Evolutionary conservation across 1,140 invertebrate species (phyloP), one percentile per base, ranked within the genome.

Genomic region (Macrobrachium rosenbergii): DNA sequence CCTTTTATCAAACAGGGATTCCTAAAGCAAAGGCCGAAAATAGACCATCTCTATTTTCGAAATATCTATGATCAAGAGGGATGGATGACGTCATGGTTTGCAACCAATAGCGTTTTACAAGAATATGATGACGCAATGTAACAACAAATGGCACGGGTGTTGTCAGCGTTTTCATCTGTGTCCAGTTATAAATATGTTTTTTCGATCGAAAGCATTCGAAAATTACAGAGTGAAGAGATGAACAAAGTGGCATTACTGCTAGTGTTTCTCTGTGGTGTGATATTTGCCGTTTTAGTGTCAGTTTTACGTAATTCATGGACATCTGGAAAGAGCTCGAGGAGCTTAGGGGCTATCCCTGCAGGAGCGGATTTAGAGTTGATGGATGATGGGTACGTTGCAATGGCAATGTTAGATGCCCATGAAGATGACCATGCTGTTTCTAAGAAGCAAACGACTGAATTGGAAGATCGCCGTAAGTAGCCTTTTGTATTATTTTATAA

Each of bases 361-460:
- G 86, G 86, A 6, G 80, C 81, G 16, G 79, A 88, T 21, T 23
- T 88, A 45, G 69, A 75, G 16, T 73, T 88, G 0, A 88, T 88
- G 86, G 86, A 88, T 52, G 86, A 88, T 11, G 86, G 86, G 2
- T 88, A 88, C 59, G 86, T 88, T 45, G 80, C 86, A 19, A 88
- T 88, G 86, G 81, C 79, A 0, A 11, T 82, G 60, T 63, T 88
- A 3, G 81, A 79, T 5, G 80, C 80, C 3, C 81, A 82, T 62
- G 73, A n/a, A n/a, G n/a, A 77, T 16, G 86, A 88, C 12, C 78
- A 73, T 11, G 21, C 62, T 23, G 67, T 82, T 0, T 14, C 80
- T 14, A 77, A 67, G 63, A 88, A 82, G n/a, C 80, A 82, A 45
- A 82, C 86, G 11, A 88, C 86, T 2, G 86, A 88, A 60, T 73